Base-by-base conservation (phyloP, 2,888 invertebrate species). In the Caenorhabditis imperialis region DNA sequence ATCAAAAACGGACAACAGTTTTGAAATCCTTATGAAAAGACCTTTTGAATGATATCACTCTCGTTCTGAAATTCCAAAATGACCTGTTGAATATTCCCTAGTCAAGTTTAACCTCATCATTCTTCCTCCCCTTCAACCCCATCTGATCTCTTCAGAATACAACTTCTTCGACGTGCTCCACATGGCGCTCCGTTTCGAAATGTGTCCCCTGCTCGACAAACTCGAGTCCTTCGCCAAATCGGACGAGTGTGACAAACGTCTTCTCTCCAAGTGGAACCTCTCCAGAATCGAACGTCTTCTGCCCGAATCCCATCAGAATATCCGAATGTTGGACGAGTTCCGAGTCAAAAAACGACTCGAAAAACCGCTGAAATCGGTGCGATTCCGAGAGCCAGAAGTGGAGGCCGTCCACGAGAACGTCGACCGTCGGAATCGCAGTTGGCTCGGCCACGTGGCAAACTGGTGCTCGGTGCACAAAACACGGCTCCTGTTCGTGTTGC, bases 311-410 rank as follows among this genome's bases (percentile, higher is more conserved):
- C 12, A 12, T 1, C 35, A 27, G 7, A 30, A 37, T 7, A 54
- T 63, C 33, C 54, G 54, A 54, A 23, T 47, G n/a, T 12, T 63
- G 5, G 63, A 63, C 10, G 47, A 48, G n/a, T 63, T 63, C 12
- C 27, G 63, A 37, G 40, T 45, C 10, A 30, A n/a, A 38, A 38
- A 16, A 23, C 12, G 63, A 27, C n/a, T 30, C 16, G 40, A 30
- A 4, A 47, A 30, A 10, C 63, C 63, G 27, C n/a, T 54, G 38
- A 63, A 47, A 54, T 30, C n/a, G 12, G 63, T 63, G 12, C 12
- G 22, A 16, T 47, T 63, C 8, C 12, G 40, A 4, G 30, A 54
- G 47, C 63, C 63, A 38, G 63, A 63, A 23, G 23, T 54, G 14
- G 20, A 38, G 10, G 23, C 10, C 18, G 47, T 54, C 37, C 3